Percentiles rank a stretch among this genome's conserved stretches.
phyloP scores from a whole-genome alignment of 2,113 vertebrate genomes.

The Chaetops frenatus region DNA sequence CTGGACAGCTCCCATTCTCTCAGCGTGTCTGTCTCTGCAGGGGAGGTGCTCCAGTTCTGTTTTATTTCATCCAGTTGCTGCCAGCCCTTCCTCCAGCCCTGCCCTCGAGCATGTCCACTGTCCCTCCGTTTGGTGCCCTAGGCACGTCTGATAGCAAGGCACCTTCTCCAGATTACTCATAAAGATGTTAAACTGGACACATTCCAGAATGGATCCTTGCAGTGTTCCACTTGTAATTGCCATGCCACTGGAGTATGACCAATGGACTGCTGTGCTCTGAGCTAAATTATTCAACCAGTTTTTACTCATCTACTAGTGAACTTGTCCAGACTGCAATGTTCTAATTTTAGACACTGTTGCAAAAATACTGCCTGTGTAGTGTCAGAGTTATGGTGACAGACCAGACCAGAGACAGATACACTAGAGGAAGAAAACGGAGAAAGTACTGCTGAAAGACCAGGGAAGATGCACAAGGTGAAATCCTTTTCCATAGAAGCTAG shows the following conservation, averaged over 20 bases:
- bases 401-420: neutral
- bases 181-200: neutral
- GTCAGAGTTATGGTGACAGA: neutral
- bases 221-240: neutral
- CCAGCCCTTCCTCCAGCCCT: neutral
- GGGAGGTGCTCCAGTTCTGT: neutral
- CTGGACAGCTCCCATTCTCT: neutral
- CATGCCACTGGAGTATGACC: neutral
- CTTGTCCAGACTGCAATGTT: neutral
- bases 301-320: neutral
- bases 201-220: neutral
- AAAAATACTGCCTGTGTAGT: neutral
- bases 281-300: neutral
- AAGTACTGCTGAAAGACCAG: neutral
- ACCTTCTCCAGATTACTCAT: neutral
- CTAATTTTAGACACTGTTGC: neutral
- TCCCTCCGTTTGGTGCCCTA: neutral
- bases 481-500: neutral
- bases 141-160: neutral
- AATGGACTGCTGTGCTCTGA: neutral
- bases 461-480: neutral
- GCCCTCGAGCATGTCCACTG: accelerated
- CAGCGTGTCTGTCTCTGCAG: neutral
- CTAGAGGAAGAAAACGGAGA: neutral
- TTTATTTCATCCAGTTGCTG: neutral